Evolutionary conservation across 2,113 vertebrate species (phyloP), one percentile per base, ranked within the genome.

Genomic region (Malurus alboscapulatus): DNA sequence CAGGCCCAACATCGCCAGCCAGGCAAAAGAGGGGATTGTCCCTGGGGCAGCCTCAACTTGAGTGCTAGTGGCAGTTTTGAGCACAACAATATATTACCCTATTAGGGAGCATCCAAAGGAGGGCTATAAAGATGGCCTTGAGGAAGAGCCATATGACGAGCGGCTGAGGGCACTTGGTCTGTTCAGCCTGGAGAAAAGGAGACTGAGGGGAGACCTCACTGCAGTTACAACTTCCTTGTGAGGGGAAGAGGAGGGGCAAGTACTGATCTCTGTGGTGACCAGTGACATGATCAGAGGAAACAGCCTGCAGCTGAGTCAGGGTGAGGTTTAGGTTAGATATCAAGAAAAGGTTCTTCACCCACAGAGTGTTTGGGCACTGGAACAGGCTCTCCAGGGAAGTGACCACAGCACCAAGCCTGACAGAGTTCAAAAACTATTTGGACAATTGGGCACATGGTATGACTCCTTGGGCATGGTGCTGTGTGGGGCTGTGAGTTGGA

Each of bases 141-240:
- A 45, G 14, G 3, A 21, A 30, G 45, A 32, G 20, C 14, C 1
- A 0, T 65, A 32, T 32, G 29, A 45, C 20, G 21, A 45, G 10
- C 20, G 12, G 40, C 20, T 65, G 42, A 65, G 42, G 14, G 17
- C 62, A 24, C 42, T 44, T 32, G 62, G 2, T 24, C 42, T 45
- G 14, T 25, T 53, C 57, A 72, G 32, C 14, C 17, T 54, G 57
- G 9, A 36, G 36, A 20, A 20, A 12, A 71, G 7, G 17, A 45
- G 21, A 32, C 38, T 45, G 26, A 69, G 15, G 17, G 21, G 38
- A 72, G 7, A 40, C 9, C 14, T n/a, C 34, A 50, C 6, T 50
- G 14, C 32, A 36, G 6, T 55, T 66, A 6, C 34, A 58, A 22
- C 9, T 38, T 54, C n/a, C 14, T 38, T 1, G 0, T 12, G 27